Evolutionary conservation across 2,113 vertebrate species (phyloP).

Genomic region (Pteronura brasiliensis): DNA sequence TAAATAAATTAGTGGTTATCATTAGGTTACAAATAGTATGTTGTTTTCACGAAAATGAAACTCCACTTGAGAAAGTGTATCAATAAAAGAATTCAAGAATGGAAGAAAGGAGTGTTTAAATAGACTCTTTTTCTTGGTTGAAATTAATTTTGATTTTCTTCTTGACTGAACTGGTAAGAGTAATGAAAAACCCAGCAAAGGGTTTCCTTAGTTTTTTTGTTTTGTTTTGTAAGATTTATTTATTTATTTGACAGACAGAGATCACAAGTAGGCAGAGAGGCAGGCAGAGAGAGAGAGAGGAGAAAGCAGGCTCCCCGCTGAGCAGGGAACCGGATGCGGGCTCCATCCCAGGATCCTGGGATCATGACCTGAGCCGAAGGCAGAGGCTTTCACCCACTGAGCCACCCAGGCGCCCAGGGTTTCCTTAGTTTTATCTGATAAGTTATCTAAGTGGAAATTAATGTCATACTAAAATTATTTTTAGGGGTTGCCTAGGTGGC

Average conservation of each 20-base stretch:
- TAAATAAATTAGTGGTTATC: neutral
- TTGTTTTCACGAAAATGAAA: constrained; percentile 26
- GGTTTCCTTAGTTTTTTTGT: constrained; percentile 87
- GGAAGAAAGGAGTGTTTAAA: neutral
- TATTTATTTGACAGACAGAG: no score
- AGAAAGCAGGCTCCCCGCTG: no score
- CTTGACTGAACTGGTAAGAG: constrained; percentile 89
- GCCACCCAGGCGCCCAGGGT: constrained; percentile 64
- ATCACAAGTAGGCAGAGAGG: no score
- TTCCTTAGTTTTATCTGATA: constrained; percentile 91
- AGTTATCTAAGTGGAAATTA: constrained; percentile 90
- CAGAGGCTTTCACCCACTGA: no score
- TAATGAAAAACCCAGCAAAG: constrained; percentile 90
- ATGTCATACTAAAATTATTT: neutral
- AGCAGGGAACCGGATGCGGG: no score
- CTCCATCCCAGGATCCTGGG: no score
- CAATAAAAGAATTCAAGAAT: neutral
- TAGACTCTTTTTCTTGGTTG: neutral
- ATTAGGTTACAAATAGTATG: neutral
- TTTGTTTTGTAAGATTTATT: no score
- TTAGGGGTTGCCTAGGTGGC: neutral
- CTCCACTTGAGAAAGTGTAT: neutral
- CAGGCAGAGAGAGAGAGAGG: no score
- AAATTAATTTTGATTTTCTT: constrained; percentile 87
- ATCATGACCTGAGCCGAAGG: no score